phyloP scores from a whole-genome alignment of 2,113 vertebrate species.

The Coturnix japonica region DNA sequence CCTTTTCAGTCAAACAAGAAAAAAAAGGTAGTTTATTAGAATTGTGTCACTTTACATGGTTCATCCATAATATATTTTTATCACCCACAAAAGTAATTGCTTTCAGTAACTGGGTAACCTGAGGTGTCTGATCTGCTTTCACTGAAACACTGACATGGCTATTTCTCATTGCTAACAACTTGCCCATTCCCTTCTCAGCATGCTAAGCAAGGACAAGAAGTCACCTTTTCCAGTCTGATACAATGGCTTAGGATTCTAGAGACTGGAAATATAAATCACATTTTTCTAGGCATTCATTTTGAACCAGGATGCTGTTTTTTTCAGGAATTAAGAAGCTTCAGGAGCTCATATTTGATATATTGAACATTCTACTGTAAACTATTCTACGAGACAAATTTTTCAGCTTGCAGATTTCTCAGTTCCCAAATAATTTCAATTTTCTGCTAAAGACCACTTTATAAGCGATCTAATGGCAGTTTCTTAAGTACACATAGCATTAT shows the following conservation, averaged over 20 bases:
- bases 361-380: neutral
- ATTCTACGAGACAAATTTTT: neutral
- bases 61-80: neutral
- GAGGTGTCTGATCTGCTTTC: too few species aligned
- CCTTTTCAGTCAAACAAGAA: neutral
- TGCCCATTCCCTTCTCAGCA: neutral
- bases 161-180: neutral
- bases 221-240: neutral
- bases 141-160: neutral
- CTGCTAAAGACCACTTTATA: neutral
- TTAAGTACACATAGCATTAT: neutral
- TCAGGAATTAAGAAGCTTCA: neutral
- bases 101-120: neutral
- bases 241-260: neutral
- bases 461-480: neutral
- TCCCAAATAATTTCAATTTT: accelerated
- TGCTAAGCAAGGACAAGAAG: neutral
- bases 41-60: neutral
- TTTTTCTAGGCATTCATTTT: neutral
- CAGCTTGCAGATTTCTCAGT: neutral
- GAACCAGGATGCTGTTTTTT: neutral
- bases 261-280: neutral
- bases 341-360: neutral
- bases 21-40: neutral
- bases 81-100: neutral